Percentiles rank a stretch among this genome's conserved stretches.
phyloP scores from a whole-genome alignment of 2,888 invertebrate species.

The Lymantria monacha region DNA sequence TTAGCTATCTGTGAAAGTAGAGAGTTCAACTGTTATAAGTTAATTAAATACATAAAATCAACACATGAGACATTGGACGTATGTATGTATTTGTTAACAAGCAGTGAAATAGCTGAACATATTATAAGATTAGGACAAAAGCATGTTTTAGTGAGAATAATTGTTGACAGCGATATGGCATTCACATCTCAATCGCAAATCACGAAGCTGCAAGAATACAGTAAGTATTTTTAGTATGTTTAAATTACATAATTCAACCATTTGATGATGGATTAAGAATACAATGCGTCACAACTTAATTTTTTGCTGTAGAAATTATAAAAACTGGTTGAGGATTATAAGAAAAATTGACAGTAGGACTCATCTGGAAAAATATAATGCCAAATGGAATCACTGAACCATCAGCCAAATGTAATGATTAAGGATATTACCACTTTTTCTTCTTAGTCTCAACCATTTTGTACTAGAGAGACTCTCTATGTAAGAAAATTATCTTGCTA shows the following conservation, averaged over 20 bases:
- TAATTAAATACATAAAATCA: slow-evolving; percentile 73
- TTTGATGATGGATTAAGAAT: too few species aligned
- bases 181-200: slow-evolving; percentile 72
- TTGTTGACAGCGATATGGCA: slow-evolving; percentile 78
- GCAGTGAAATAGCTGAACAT: slow-evolving; percentile 72
- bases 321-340: too few species aligned
- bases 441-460: too few species aligned
- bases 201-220: slow-evolving; percentile 68
- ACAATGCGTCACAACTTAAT: too few species aligned
- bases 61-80: slow-evolving; percentile 75
- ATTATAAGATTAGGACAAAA: slow-evolving; percentile 72
- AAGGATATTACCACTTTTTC: too few species aligned
- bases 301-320: too few species aligned
- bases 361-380: too few species aligned
- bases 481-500: too few species aligned
- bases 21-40: slow-evolving; percentile 71
- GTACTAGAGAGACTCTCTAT: too few species aligned
- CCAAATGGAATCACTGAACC: too few species aligned
- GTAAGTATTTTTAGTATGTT: slow-evolving; percentile 49
- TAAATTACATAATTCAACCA: not conserved
- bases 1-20: slow-evolving; percentile 68
- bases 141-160: slow-evolving; percentile 71
- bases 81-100: slow-evolving; percentile 78
- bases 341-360: too few species aligned
- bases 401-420: too few species aligned